These are phyloP conservation scores for Ernsta delagoae DNA, from an alignment of 2,888 invertebrate species.

Conservation along the genomic window DNA sequence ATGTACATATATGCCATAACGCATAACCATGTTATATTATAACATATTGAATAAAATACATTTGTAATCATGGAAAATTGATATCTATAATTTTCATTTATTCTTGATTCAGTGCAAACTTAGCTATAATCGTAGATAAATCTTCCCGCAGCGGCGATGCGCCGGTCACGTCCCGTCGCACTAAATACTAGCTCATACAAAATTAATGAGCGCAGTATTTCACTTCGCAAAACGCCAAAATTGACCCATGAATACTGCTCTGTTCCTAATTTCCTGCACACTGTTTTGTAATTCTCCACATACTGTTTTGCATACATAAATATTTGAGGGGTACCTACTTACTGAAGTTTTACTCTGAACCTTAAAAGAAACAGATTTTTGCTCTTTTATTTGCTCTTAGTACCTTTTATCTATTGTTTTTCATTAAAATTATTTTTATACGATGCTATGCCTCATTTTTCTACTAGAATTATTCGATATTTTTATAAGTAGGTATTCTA, in stretches of 20 bases:
- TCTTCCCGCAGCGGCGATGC: not conserved
- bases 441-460: not conserved
- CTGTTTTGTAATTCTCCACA: not conserved
- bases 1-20: too few relatives aligned
- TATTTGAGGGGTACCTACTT: not conserved
- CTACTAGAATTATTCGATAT: too few relatives aligned
- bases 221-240: constrained; percentile 1
- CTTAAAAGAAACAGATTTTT: too few relatives aligned
- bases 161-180: constrained; percentile 1
- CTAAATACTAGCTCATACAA: constrained; percentile 4
- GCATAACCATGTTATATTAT: too few relatives aligned
- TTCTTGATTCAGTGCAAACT: not conserved
- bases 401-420: too few relatives aligned
- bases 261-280: constrained; percentile 1
- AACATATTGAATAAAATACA: too few relatives aligned
- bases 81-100: not conserved
- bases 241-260: not conserved
- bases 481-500: not conserved
- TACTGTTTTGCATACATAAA: not conserved
- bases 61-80: not conserved
- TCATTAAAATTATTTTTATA: not conserved
- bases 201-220: constrained; percentile 6
- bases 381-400: too few relatives aligned
- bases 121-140: not conserved
- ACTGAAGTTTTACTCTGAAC: too few relatives aligned